Evolutionary conservation across 2,888 invertebrate species (phyloP).

Genomic region (Ariolimax columbianus): DNA sequence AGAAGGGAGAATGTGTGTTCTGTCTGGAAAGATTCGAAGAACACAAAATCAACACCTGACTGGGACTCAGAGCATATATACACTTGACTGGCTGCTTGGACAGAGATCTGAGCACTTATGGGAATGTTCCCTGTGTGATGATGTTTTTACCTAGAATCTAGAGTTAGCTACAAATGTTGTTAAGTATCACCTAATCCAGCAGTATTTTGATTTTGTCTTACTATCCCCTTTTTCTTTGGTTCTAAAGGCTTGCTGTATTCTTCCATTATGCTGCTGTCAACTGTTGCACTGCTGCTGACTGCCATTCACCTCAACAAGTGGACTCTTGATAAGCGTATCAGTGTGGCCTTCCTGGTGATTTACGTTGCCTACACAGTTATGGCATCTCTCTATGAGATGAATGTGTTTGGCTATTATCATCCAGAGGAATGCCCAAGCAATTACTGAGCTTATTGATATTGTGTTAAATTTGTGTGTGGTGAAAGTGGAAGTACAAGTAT

Average conservation of each 20-base stretch:
- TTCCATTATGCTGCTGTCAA: constrained; percentile 92
- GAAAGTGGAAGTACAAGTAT: background rate
- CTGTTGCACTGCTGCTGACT: constrained; percentile 92
- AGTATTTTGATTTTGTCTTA: background rate
- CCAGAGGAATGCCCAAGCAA: constrained; percentile 84
- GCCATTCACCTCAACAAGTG: constrained; percentile 97
- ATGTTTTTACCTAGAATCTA: too few relatives aligned
- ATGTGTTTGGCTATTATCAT: constrained; percentile 93
- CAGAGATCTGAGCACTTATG: too few relatives aligned
- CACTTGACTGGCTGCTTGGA: too few relatives aligned
- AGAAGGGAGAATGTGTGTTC: too few relatives aligned
- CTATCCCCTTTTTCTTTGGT: constrained; percentile 16
- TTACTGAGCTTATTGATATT: constrained; percentile 52
- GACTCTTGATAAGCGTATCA: constrained; percentile 94
- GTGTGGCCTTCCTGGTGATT: constrained; percentile 92
- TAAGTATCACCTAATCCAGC: background rate
- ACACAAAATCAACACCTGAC: too few relatives aligned
- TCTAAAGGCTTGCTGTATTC: constrained; percentile 92
- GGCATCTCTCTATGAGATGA: constrained; percentile 95
- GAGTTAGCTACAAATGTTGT: background rate
- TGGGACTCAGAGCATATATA: too few relatives aligned
- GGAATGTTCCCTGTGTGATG: too few relatives aligned
- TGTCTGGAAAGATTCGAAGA: too few relatives aligned
- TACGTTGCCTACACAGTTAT: constrained; percentile 92
- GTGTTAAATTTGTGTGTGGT: background rate